Evolutionary conservation across 2,888 invertebrate genomes (phyloP), one percentile per base, ranked within the genome.

Genomic region (Dione juno): DNA sequence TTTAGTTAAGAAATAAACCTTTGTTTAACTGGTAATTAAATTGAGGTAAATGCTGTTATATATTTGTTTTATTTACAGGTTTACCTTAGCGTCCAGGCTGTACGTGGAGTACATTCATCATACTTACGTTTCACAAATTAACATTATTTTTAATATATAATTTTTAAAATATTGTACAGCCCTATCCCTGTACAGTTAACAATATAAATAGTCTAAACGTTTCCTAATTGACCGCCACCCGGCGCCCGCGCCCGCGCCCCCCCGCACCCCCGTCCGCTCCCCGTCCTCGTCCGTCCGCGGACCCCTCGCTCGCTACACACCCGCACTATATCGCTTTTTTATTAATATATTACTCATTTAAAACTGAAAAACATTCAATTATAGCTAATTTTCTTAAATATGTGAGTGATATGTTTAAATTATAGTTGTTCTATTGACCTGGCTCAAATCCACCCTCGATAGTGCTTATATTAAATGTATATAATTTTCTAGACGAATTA

Each of bases 181-280:
- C 80, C 79, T 79, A 66, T 59, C 28, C n/a, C 59, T n/a, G 48
- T 71, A 57, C 73, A 70, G 73, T 77, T 77, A 76, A 79, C 78
- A 74, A 76, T 76, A 80, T 79, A 80, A 79, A 79, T 76, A 78
- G 77, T 75, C 78, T 79, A 80, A 80, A 78, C 77, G 78, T 72
- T 77, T 77, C 77, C 79, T 79, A 80, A 80, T 80, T 79, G 78
- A 78, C 82, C 82, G 82, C 82, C 84, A 82, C 85, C 82, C 78
- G 74, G 68, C 77, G 73, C 74, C 76, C 63, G 64, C 66, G 69
- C 70, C 50, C 71, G 61, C 52, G 73, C 19, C 54, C 53, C n/a
- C 74, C 75, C 63, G 63, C 66, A 69, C 69, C 48, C 71, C 61
- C 52, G 73, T 74, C 1, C 35, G n/a, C n/a, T n/a, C 28, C 10